Percentiles rank a stretch among this genome's conserved stretches.
These are phyloP conservation scores for Thamnaconus septentrionalis DNA, from an alignment of 2,113 vertebrate genomes.

Conservation along the genomic window DNA sequence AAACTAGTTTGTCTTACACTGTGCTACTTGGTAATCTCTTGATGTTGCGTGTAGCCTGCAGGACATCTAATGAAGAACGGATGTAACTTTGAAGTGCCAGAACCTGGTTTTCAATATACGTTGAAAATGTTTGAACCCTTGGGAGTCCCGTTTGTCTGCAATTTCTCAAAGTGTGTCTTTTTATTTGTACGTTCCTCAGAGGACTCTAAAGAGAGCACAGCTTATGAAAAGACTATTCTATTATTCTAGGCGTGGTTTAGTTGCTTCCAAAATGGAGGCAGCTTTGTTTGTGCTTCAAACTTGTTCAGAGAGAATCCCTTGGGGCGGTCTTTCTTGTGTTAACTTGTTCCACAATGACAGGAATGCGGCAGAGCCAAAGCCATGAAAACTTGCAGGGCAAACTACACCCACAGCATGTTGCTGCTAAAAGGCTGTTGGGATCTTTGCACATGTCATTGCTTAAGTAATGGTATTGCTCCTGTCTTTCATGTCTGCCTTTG, in stretches of 20 bases:
- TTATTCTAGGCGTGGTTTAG: conserved; percentile 53
- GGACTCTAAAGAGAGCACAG: neutral
- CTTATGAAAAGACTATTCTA: conserved; percentile 2
- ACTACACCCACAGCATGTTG: conserved; percentile 4
- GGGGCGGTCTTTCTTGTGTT: conserved; percentile 58
- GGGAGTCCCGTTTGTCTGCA: neutral
- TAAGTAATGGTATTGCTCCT: neutral
- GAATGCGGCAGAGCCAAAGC: conserved; percentile 58
- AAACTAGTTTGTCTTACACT: neutral
- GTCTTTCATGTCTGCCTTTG: conserved; percentile 11
- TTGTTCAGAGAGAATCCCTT: conserved; percentile 46
- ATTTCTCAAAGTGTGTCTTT: neutral
- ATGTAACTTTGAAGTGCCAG: neutral
- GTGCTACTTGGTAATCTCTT: neutral
- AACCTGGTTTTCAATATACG: neutral
- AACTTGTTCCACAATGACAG: conserved; percentile 67
- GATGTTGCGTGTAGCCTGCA: neutral
- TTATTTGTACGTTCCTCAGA: neutral
- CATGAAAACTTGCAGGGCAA: conserved; percentile 16
- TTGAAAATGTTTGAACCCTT: neutral
- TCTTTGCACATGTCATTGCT: conserved; percentile 3
- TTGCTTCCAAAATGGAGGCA: conserved; percentile 61
- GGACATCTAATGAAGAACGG: neutral
- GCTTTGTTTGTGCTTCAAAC: conserved; percentile 52
- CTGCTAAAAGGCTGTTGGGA: neutral